Base-by-base conservation (phyloP, 2,113 vertebrate species). In the Mesembrinibis cayennensis region DNA sequence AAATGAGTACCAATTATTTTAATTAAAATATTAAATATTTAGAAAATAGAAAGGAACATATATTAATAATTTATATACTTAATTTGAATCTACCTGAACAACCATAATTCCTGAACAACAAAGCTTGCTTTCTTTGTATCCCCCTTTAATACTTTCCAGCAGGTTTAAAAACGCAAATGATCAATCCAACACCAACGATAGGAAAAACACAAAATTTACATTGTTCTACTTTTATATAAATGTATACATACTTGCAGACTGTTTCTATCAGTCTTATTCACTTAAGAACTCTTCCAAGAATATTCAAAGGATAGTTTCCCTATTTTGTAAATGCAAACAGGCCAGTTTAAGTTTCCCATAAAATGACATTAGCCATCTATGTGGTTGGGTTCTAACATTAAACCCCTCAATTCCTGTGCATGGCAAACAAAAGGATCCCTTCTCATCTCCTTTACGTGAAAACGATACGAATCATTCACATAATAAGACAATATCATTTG, bases 21-120 rank as follows among this genome's bases (percentile, higher is more conserved):
- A 97, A 97, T 97, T 92, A 91, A 96, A 95, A 93, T 94, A 96
- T 92, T 96, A 96, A 96, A 94, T 95, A 97, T 97, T 96, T 96
- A 97, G 91, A 95, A 97, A 95, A 97, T 91, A 91, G 83, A 92
- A 90, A 91, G 49, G 78, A 87, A 91, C 38, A 27, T 72, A 30
- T 61, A 85, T 96, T 95, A 93, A 95, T 95, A 90, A 90, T 96
- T 88, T 79, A 91, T 72, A 79, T 7, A 44, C 30, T 91, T 88
- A 34, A 95, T 83, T 91, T 90, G 13, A 89, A 95, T 93, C 92
- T 88, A 86, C 49, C 74, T 79, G 87, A 95, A 93, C 49, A 89
- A 85, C 49, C 29, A 56, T 55, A 72, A 86, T 52, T 94, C 65
- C 79, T 56, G 52, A 94, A 90, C n/a, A 95, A 93, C 67, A 94